phyloP scores from a whole-genome alignment of 1,140 invertebrate genomes.

The Parasteatoda tepidariorum region DNA sequence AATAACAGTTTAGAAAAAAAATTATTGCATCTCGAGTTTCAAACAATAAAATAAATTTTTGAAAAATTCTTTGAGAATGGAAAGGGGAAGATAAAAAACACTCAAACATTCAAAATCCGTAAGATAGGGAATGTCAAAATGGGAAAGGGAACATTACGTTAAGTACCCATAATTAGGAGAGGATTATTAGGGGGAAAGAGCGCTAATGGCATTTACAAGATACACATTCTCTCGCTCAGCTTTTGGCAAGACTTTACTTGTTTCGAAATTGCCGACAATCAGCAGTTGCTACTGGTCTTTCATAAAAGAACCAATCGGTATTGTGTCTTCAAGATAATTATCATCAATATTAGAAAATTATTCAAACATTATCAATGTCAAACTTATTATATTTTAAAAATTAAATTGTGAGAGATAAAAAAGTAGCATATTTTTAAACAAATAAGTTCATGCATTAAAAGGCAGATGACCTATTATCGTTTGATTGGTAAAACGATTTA shows the following conservation, averaged over 20 bases:
- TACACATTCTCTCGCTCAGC: not conserved
- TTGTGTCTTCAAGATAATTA: not conserved
- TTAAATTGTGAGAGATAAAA: no score
- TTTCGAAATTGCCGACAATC: constrained; percentile 16
- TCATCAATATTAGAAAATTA: not conserved
- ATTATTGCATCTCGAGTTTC: not conserved
- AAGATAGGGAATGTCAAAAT: constrained; percentile 30
- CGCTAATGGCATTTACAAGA: constrained; percentile 40
- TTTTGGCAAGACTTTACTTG: constrained; percentile 6
- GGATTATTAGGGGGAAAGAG: constrained; percentile 16
- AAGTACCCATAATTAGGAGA: constrained; percentile 26
- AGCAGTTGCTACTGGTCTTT: not conserved
- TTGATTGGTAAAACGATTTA: no score
- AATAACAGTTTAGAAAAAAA: no score
- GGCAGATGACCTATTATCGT: no score
- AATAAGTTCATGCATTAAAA: no score
- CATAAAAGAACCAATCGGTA: not conserved
- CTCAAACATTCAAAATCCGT: no score
- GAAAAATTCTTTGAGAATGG: no score
- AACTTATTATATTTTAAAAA: no score
- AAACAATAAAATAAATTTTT: no score
- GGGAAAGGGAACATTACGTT: not conserved
- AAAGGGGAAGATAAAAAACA: not conserved
- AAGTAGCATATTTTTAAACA: no score
- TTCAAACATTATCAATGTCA: no score